Percentiles rank a stretch among this genome's conserved stretches.
phyloP scores from a whole-genome alignment of 2,888 invertebrate species.

The Agonopterix heracliana region DNA sequence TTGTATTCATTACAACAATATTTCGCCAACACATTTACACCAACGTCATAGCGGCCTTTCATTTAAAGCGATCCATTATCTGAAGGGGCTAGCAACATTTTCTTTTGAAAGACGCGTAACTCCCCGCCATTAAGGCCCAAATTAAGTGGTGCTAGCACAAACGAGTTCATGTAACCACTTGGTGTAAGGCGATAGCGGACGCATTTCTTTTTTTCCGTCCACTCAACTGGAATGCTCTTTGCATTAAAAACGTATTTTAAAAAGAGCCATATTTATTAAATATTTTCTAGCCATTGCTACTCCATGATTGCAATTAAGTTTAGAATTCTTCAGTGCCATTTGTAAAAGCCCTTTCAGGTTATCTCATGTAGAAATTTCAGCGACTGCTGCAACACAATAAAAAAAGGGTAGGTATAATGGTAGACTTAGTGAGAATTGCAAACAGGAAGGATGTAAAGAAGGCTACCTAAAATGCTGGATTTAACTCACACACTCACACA shows the following conservation, averaged over 20 bases:
- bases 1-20: too few relatives aligned
- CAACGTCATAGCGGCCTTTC: slow-evolving; percentile 10
- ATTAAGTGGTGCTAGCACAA: slow-evolving; percentile 27
- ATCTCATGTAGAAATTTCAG: neutral
- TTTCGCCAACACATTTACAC: too few relatives aligned
- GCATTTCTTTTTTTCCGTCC: neutral
- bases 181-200: neutral
- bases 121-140: slow-evolving; percentile 26
- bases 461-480: too few relatives aligned
- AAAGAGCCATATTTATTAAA: neutral
- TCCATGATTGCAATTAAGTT: neutral
- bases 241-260: neutral
- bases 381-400: neutral
- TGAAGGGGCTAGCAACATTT: slow-evolving; percentile 20
- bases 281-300: neutral
- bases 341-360: neutral
- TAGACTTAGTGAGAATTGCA: neutral
- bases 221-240: slow-evolving; percentile 9
- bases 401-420: too few relatives aligned
- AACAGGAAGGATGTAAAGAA: neutral
- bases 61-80: slow-evolving; percentile 23
- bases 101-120: slow-evolving; percentile 24
- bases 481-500: too few relatives aligned
- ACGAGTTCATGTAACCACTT: neutral
- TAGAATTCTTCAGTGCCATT: neutral